Evolutionary conservation across 35 echinoderm and acorn worm genomes (phyloP).

Genomic region (Ptychodera flava): DNA sequence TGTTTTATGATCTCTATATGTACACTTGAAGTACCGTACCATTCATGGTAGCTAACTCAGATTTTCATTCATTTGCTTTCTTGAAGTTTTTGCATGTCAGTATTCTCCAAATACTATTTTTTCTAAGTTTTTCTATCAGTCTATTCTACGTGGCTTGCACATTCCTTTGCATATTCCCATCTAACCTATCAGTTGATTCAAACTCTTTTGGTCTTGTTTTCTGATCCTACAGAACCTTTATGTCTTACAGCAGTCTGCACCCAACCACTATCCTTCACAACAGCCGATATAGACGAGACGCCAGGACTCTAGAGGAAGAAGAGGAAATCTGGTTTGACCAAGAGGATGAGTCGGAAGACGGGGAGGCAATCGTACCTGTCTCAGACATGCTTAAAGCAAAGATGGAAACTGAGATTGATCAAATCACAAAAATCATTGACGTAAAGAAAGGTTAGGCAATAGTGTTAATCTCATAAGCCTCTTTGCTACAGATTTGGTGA

Average conservation of each 20-base stretch:
- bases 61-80: too few relatives aligned
- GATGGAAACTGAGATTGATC: slow-evolving; percentile 69
- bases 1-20: too few relatives aligned
- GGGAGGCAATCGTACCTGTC: slow-evolving; percentile 43
- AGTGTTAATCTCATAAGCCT: too few relatives aligned
- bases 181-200: too few relatives aligned
- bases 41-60: too few relatives aligned
- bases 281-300: slow-evolving; percentile 71
- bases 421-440: slow-evolving; percentile 67
- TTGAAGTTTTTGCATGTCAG: too few relatives aligned
- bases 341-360: slow-evolving; percentile 68
- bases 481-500: too few relatives aligned
- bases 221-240: background rate
- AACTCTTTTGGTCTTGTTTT: background rate
- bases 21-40: too few relatives aligned
- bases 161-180: too few relatives aligned
- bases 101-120: too few relatives aligned
- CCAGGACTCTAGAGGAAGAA: slow-evolving; percentile 78
- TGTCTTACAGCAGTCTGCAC: slow-evolving; percentile 50
- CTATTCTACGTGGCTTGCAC: too few relatives aligned
- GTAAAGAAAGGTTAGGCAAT: slow-evolving; percentile 79
- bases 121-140: too few relatives aligned
- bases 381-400: slow-evolving; percentile 54
- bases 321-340: slow-evolving; percentile 94
- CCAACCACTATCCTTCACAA: slow-evolving; percentile 74